Percentiles rank a stretch among this genome's conserved stretches.
Conservation (phyloP, 1,140 invertebrate species). For the Scaptomyza montana region DNA sequence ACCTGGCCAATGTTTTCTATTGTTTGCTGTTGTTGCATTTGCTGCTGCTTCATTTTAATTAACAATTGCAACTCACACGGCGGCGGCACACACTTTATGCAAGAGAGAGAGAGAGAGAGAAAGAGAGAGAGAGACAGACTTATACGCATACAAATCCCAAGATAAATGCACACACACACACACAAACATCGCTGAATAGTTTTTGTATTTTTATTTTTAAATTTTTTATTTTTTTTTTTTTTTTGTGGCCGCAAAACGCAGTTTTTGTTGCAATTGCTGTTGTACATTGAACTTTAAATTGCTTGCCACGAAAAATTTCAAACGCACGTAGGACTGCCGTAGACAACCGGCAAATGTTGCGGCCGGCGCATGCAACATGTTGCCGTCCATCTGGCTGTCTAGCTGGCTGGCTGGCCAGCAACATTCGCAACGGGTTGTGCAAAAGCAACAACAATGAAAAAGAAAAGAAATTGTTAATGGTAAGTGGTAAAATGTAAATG, state of each 20-base stretch:
- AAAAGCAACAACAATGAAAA: conserved; percentile 4
- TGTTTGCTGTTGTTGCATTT: conserved; percentile 37
- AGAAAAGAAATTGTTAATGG: conserved; percentile 46
- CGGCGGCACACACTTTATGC: conserved; percentile 22
- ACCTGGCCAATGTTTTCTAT: conserved; percentile 51
- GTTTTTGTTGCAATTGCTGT: conserved; percentile 44
- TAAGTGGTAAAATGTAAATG: conserved; percentile 55
- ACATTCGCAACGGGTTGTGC: conserved; percentile 29
- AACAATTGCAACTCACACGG: conserved; percentile 56
- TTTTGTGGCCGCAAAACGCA: conserved; percentile 38
- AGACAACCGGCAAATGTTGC: too few species aligned
- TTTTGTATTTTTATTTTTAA: too few species aligned
- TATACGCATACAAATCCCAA: background rate
- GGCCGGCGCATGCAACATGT: conserved; percentile 21
- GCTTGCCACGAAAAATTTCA: conserved; percentile 44
- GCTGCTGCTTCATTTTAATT: conserved; percentile 53
- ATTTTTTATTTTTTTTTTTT: too few species aligned
- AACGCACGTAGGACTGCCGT: conserved; percentile 20
- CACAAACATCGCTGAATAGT: conserved; percentile 4
- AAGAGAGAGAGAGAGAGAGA: conserved; percentile 4
- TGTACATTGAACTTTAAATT: conserved; percentile 65
- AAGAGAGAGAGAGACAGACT: background rate
- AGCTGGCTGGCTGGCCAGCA: background rate
- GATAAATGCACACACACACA: background rate
- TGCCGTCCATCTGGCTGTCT: background rate